phyloP scores from a whole-genome alignment of 2,113 vertebrate species.

The Thalassarche chlororhynchos region DNA sequence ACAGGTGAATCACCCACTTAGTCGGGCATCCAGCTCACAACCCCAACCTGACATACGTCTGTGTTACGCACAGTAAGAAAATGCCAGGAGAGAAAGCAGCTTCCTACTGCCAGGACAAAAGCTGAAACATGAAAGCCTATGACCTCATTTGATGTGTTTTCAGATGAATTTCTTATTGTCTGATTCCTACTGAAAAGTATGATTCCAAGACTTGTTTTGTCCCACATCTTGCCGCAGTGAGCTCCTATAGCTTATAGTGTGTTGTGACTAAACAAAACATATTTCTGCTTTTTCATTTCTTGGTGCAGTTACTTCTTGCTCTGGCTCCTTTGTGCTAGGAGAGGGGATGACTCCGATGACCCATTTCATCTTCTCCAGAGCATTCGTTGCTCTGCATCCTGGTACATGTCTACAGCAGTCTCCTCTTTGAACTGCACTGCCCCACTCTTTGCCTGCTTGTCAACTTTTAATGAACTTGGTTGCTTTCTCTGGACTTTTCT shows the following conservation, averaged over 20 bases:
- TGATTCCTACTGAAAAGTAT: not conserved
- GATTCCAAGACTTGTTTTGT: not conserved
- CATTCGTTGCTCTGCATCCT: no score
- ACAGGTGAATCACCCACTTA: not conserved
- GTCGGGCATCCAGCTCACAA: not conserved
- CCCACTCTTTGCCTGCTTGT: not conserved
- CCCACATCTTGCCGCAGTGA: not conserved
- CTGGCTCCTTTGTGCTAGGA: not conserved
- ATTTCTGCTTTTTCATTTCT: not conserved
- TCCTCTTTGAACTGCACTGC: not conserved
- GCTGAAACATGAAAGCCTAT: not conserved
- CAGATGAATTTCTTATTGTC: not conserved
- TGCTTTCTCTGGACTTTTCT: not conserved
- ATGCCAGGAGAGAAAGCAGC: not conserved
- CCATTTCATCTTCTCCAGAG: not conserved
- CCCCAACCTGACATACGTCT: not conserved
- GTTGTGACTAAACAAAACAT: not conserved
- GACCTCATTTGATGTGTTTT: not conserved
- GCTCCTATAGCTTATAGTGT: not conserved
- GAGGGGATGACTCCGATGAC: not conserved
- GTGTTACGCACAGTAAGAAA: not conserved
- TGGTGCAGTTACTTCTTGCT: not conserved
- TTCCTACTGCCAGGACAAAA: not conserved
- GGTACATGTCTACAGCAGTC: not conserved
- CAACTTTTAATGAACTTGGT: fast-evolving